A percentile compares a stretch with the other conserved stretches of the same genome.
Evolutionary conservation across 2,113 vertebrate species (phyloP).

Genomic region (Ptychochromis oligacanthus): DNA sequence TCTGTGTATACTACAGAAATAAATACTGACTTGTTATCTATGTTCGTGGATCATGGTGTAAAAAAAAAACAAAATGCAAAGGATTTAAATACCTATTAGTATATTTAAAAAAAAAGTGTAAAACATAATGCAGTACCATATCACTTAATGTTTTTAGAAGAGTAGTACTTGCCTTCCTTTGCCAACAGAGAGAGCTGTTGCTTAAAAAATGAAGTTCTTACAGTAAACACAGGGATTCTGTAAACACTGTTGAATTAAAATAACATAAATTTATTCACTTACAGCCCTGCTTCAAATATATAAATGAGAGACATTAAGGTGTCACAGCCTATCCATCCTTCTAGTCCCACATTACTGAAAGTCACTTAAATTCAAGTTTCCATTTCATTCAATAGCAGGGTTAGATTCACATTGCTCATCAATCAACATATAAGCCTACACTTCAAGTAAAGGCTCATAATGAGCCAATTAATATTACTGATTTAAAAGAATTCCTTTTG

Average conservation of each 20-base stretch:
- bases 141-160: neutral
- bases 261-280: neutral
- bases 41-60: neutral
- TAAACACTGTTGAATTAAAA: neutral
- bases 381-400: neutral
- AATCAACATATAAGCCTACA: neutral
- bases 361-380: neutral
- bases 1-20: neutral
- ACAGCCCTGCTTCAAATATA: neutral
- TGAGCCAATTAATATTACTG: neutral
- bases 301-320: neutral
- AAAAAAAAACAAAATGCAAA: neutral
- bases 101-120: neutral
- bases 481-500: no score
- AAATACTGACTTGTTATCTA: neutral
- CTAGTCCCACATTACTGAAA: neutral
- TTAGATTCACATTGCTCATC: neutral
- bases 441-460: neutral
- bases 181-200: slow-evolving; percentile 49
- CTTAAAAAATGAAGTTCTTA: neutral
- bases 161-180: neutral
- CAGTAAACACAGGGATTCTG: neutral
- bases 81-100: neutral
- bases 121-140: neutral
- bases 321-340: neutral